Evolutionary conservation across 2,888 invertebrate species (phyloP), one percentile per base, ranked within the genome.

Genomic region (Smittia aterrima): DNA sequence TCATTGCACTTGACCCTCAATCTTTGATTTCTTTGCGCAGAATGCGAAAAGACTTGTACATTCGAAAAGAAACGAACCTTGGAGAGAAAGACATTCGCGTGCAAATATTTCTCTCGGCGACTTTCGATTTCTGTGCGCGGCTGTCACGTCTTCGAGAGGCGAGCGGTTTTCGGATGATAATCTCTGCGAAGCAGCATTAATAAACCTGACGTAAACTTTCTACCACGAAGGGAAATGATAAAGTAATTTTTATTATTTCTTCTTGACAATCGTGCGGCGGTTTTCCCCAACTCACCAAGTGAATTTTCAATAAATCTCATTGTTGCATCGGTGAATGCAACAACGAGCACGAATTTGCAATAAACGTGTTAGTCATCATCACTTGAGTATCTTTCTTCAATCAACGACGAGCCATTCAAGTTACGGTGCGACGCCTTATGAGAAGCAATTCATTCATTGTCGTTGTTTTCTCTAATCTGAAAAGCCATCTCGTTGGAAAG

Each of bases 31-130:
- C 20, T 58, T 58, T 58, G 58, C 18, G 58, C 13, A 18, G 47
- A 58, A 47, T n/a, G 47, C 47, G 13, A 40, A 67, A 67, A 67
- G 67, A 67, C 11, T 67, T 20, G 11, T 13, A 67, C 20, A 40
- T 20, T 38, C 38, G 67, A 67, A 67, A 67, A 18, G 67, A 67
- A 67, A 67, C 66, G 66, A 66, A 66, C 66, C 66, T 66, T n/a
- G 22, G 9, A 24, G 6, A 13, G 64, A 27, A 27, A 24, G 64
- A 64, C 9, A 64, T 64, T 64, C 27, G 27, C 64, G 27, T 22
- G 27, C 38, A 66, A 32, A 32, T 66, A 32, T 32, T 66, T 66
- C 38, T 66, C 27, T 62, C 38, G 16, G 18, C 9, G 13, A 66
- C 66, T 66, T 25, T 58, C 66, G 38, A 66, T 32, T 66, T 66